Evolutionary conservation across 2,888 invertebrate species (phyloP).

Genomic region (Drosophila quinaria): DNA sequence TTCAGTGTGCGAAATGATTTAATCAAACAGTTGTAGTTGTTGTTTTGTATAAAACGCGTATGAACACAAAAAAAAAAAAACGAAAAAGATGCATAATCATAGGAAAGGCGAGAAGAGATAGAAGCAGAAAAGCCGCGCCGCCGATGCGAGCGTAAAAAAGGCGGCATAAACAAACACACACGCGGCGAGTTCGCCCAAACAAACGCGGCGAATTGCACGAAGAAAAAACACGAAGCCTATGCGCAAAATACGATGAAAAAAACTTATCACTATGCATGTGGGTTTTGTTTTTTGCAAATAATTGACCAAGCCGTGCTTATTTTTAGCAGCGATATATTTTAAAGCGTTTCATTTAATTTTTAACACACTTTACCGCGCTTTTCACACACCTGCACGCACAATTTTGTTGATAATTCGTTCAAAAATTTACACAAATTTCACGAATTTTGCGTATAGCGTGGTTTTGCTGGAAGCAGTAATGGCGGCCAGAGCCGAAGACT

Average conservation of each 20-base stretch:
- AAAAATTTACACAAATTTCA: conserved; percentile 74
- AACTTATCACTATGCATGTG: conserved; percentile 71
- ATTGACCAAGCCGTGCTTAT: conserved; percentile 16
- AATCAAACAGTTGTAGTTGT: conserved; percentile 21
- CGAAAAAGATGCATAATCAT: conserved; percentile 63
- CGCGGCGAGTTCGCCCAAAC: conserved; percentile 80
- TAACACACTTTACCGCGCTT: conserved; percentile 65
- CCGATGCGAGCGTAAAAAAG: conserved; percentile 66
- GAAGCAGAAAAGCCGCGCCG: conserved; percentile 69
- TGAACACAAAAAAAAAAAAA: conserved; percentile 3
- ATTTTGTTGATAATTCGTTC: conserved; percentile 78
- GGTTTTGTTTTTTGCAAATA: conserved; percentile 72
- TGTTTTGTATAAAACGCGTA: conserved; percentile 23
- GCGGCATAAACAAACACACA: conserved; percentile 81
- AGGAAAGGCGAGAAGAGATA: conserved; percentile 34
- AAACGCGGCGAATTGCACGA: conserved; percentile 83
- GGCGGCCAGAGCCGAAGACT: conserved; percentile 87
- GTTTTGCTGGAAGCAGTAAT: conserved; percentile 90
- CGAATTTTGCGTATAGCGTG: conserved; percentile 83
- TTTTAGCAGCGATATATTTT: conserved; percentile 27
- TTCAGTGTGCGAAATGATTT: conserved; percentile 22
- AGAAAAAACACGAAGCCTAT: conserved; percentile 69
- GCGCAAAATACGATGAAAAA: conserved; percentile 79
- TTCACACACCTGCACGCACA: conserved; percentile 63
- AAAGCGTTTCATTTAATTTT: conserved; percentile 49